These are phyloP conservation scores for Dipodomys ordii DNA, from an alignment of 2,113 vertebrate species.

Conservation along the genomic window DNA sequence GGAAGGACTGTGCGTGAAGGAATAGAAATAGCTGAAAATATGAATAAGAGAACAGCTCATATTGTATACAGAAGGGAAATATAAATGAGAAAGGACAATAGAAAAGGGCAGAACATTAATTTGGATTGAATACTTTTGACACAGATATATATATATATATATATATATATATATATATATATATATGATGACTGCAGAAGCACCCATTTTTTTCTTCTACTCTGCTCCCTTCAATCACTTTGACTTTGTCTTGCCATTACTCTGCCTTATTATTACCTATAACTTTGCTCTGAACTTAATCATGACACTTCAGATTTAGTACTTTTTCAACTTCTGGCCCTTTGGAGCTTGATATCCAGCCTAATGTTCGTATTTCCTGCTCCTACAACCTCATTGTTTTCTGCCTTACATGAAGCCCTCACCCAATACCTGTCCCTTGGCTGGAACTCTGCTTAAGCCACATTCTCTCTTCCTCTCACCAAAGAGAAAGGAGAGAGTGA, in stretches of 20 bases:
- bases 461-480: not conserved
- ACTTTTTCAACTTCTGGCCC: not conserved
- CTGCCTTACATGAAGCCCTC: not conserved
- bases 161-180: too few relatives aligned
- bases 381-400: not conserved
- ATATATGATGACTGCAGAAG: not conserved
- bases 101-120: too few relatives aligned
- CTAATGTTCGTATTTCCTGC: conserved; percentile 36
- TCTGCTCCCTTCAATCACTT: not conserved
- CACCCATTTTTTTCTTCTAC: not conserved
- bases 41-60: too few relatives aligned
- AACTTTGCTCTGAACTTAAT: not conserved
- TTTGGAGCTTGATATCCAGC: not conserved
- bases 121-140: too few relatives aligned
- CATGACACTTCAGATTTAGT: not conserved
- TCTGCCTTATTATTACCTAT: not conserved
- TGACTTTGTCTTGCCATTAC: not conserved
- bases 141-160: too few relatives aligned
- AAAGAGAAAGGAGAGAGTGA: not conserved
- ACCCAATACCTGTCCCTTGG: not conserved
- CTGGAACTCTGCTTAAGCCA: not conserved
- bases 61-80: too few relatives aligned
- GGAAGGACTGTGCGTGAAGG: too few relatives aligned
- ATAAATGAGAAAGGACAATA: too few relatives aligned
- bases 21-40: too few relatives aligned